phyloP scores from a whole-genome alignment of 2,113 vertebrate genomes.

The Gobiocypris rarus region DNA sequence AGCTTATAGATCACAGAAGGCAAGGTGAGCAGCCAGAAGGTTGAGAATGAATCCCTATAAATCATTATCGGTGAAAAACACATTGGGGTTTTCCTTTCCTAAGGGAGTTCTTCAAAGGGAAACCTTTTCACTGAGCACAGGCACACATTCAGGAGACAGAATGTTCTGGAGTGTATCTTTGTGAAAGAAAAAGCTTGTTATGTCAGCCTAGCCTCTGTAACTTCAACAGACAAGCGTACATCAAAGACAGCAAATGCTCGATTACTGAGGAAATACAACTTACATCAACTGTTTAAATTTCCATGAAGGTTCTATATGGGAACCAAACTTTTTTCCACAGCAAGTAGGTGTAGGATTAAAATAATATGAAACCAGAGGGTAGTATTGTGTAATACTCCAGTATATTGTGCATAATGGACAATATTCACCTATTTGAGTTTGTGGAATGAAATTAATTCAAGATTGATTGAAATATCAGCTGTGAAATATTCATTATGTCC shows the following conservation, averaged over 20 bases:
- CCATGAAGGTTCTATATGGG: background rate
- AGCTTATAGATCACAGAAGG: background rate
- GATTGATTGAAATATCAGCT: slow-evolving; percentile 24
- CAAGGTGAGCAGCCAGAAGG: slow-evolving; percentile 38
- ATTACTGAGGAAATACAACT: slow-evolving; percentile 46
- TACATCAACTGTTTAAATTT: slow-evolving; percentile 3
- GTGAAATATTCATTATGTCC: slow-evolving; percentile 5
- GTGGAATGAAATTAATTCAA: background rate
- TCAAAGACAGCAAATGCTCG: slow-evolving; percentile 66
- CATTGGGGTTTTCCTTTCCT: slow-evolving; percentile 51
- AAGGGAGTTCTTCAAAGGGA: slow-evolving; percentile 65
- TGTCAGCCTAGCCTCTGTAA: slow-evolving; percentile 64
- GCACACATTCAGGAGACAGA: slow-evolving; percentile 48
- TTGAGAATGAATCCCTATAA: slow-evolving; percentile 61
- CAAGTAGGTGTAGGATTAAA: background rate
- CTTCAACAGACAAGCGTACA: slow-evolving; percentile 63
- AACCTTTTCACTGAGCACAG: slow-evolving; percentile 59
- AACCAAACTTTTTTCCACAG: background rate
- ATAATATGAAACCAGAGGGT: background rate
- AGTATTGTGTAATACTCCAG: too few relatives aligned
- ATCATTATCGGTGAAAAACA: slow-evolving; percentile 71
- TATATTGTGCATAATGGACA: background rate
- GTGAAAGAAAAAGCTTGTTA: slow-evolving; percentile 49
- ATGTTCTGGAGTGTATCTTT: slow-evolving; percentile 49
- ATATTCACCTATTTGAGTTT: background rate